Base-by-base conservation (phyloP, 2,797 vertebrate species). In the Nyctalus aviator region DNA sequence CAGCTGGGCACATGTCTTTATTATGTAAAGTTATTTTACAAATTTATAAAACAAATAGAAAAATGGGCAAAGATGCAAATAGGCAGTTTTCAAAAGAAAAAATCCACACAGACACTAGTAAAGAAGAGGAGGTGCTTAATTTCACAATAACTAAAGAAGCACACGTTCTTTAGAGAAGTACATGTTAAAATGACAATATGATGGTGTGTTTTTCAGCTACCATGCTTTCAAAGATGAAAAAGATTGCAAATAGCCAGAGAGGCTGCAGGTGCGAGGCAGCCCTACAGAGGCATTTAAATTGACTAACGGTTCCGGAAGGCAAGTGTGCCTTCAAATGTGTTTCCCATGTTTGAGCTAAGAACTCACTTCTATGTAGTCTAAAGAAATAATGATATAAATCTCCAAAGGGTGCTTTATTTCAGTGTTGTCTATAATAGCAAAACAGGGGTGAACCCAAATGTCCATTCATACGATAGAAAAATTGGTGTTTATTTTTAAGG, bases 21-120 rank as follows among this genome's bases (percentile, higher is more conserved):
- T 66, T 77, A 77, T 78, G 21, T 72, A 86, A 94, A 73, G 27
- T 72, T n/a, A 37, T 50, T 93, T 90, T 44, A 53, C 11, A 82
- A 89, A 76, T 93, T 82, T 90, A 75, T 86, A 59, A 92, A 81
- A 85, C 30, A 88, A 71, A 71, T 64, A 77, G 55, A 64, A 88
- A 69, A 84, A 27, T 90, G 78, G 46, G 30, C 32, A 88, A 87
- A 57, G 73, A 48, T 21, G 79, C 37, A 92, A 79, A 41, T 32
- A 72, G 25, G 32, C 35, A 71, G 15, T 84, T 79, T 82, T 85
- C 55, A 77, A 89, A 72, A 83, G 50, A 93, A 91, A 71, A 59
- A 59, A 59, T 81, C 66, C 25, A 85, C 64, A 66, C 41, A 50
- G 75, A 92, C 44, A 37, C 12, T 23, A 76, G 62, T 50, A 88